These are phyloP conservation scores for Chloroceryle inda DNA, from an alignment of 2,797 vertebrate species.

Conservation along the genomic window DNA sequence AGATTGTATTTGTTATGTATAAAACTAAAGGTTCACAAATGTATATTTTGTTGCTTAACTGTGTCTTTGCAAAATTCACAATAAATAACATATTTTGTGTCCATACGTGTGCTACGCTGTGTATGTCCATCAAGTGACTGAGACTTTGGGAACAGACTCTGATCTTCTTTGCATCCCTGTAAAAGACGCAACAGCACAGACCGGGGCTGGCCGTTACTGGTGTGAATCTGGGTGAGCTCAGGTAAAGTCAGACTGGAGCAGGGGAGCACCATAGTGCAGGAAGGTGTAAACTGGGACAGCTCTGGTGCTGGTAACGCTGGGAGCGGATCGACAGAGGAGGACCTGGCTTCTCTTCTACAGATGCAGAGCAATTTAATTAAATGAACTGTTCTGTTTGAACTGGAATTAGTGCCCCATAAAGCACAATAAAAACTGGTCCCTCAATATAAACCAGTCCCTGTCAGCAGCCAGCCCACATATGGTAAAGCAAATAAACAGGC, in stretches of 20 bases:
- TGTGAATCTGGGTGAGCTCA: neutral
- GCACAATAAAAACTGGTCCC: neutral
- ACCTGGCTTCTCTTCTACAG: neutral
- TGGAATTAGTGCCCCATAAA: neutral
- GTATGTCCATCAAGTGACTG: rapidly evolving
- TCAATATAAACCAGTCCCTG: neutral
- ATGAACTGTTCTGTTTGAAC: neutral
- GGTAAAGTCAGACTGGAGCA: rapidly evolving
- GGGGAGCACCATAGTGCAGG: rapidly evolving
- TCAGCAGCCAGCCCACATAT: neutral
- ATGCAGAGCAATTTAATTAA: too few relatives aligned
- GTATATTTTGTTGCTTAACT: slow-evolving; percentile 98
- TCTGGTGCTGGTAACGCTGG: rapidly evolving
- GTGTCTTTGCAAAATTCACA: slow-evolving; percentile 90
- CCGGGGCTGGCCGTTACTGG: rapidly evolving
- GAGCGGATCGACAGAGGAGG: neutral
- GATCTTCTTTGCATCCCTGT: too few relatives aligned
- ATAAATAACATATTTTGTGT: slow-evolving; percentile 98
- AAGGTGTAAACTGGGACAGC: rapidly evolving
- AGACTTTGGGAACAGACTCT: neutral
- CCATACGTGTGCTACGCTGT: slow-evolving; percentile 50
- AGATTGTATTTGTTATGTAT: slow-evolving; percentile 91
- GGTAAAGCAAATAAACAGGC: neutral
- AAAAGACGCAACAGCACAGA: rapidly evolving
- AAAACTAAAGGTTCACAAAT: slow-evolving; percentile 91